phyloP scores from a whole-genome alignment of 2,797 vertebrate species.

The Sebastes vulpes region DNA sequence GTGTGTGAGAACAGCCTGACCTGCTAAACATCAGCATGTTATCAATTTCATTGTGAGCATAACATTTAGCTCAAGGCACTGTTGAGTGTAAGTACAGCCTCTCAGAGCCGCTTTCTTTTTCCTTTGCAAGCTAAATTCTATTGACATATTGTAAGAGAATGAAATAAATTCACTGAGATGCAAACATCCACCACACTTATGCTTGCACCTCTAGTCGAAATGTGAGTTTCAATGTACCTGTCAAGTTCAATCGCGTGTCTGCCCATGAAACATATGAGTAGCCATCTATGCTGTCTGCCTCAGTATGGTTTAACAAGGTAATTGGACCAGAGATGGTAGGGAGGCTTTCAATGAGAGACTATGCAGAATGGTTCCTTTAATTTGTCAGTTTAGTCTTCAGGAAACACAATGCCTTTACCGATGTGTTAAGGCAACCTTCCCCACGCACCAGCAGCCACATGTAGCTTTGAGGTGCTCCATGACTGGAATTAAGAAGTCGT shows the following conservation, averaged over 20 bases:
- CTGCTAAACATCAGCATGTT: too few species aligned
- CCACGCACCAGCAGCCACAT: neutral
- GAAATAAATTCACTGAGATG: neutral
- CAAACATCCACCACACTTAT: neutral
- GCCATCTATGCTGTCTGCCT: neutral
- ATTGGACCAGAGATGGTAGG: neutral
- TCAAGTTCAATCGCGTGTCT: constrained; percentile 1
- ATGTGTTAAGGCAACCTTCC: neutral
- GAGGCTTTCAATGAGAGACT: neutral
- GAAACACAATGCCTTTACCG: neutral
- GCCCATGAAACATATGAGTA: neutral
- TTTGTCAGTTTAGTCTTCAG: neutral
- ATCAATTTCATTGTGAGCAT: neutral
- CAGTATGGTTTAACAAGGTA: constrained; percentile 11
- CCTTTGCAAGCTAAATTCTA: neutral
- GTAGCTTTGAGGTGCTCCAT: neutral
- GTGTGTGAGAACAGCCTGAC: too few species aligned
- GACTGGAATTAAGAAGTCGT: constrained; percentile 4
- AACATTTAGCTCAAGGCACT: neutral
- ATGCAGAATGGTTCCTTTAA: neutral
- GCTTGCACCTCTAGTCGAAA: neutral
- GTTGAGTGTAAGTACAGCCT: too few species aligned
- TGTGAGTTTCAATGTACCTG: constrained; percentile 15
- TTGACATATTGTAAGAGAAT: neutral
- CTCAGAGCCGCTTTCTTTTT: neutral